A percentile compares a stretch with the other conserved stretches of the same genome.
Evolutionary conservation across 2,113 vertebrate genomes (phyloP).

Genomic region (Ochotona princeps): DNA sequence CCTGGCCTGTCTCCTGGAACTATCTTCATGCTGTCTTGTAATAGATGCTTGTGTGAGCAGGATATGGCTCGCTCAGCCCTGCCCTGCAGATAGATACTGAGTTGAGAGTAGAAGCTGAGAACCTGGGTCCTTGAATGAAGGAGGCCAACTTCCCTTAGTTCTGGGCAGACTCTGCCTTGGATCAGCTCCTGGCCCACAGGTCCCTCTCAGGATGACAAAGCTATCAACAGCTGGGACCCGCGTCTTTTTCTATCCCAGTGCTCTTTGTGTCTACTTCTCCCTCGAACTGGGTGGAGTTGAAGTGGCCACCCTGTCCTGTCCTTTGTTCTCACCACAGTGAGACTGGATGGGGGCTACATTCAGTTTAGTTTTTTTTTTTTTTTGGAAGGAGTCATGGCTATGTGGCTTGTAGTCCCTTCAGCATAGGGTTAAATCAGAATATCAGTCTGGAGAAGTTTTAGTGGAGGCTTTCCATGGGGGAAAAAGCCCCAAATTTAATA

Average conservation of each 20-base stretch:
- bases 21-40: constrained; percentile 3
- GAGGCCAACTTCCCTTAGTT: not conserved
- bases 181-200: not conserved
- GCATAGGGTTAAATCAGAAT: not conserved
- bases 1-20: not conserved
- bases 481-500: not conserved
- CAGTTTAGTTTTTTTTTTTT: not conserved
- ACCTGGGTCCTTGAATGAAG: not conserved
- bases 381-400: not conserved
- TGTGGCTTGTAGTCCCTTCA: not conserved
- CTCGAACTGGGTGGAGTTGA: not conserved
- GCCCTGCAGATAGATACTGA: not conserved
- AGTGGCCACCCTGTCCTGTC: not conserved
- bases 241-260: not conserved
- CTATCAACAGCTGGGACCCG: not conserved
- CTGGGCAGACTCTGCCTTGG: not conserved
- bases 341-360: not conserved
- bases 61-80: not conserved
- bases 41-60: not conserved
- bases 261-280: not conserved
- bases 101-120: not conserved
- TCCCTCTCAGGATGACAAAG: not conserved
- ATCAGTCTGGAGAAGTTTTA: not conserved
- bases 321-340: not conserved
- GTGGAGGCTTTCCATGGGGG: not conserved